Percentiles rank a stretch among this genome's conserved stretches.
phyloP scores from a whole-genome alignment of 2,797 vertebrate species.

The Pangasius sanitwongsei region DNA sequence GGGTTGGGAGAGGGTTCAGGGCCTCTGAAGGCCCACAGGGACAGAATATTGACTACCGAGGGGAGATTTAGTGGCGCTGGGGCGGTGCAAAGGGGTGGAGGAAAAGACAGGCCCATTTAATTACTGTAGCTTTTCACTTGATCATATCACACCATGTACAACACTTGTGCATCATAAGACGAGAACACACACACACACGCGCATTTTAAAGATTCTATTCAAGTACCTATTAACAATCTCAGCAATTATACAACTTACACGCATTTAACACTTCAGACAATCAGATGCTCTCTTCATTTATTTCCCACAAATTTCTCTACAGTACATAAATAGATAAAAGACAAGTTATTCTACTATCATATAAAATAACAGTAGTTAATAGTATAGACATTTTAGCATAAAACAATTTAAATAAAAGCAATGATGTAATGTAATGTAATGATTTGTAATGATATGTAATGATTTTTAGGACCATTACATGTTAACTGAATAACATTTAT shows the following conservation, averaged over 20 bases:
- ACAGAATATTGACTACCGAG: conserved; percentile 32
- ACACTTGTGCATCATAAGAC: neutral
- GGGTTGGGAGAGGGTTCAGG: conserved; percentile 22
- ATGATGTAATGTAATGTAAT: no score
- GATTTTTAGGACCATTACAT: no score
- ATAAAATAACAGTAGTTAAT: neutral
- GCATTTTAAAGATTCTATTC: neutral
- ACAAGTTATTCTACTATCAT: neutral
- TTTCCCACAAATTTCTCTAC: neutral
- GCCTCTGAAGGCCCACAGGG: neutral
- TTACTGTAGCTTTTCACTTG: conserved; percentile 26
- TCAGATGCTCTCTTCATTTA: neutral
- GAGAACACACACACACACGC: conserved; percentile 10
- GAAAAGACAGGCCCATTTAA: neutral
- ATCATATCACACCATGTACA: conserved; percentile 6
- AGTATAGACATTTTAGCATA: neutral
- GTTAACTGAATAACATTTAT: neutral
- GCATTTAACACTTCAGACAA: neutral
- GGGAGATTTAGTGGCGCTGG: conserved; percentile 14
- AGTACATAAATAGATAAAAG: neutral
- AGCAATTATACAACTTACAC: neutral
- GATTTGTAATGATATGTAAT: no score
- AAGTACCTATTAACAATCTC: neutral
- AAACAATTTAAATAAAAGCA: neutral
- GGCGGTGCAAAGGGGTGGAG: neutral